phyloP scores from a whole-genome alignment of 2,797 vertebrate species.

The Chelon labrosus region DNA sequence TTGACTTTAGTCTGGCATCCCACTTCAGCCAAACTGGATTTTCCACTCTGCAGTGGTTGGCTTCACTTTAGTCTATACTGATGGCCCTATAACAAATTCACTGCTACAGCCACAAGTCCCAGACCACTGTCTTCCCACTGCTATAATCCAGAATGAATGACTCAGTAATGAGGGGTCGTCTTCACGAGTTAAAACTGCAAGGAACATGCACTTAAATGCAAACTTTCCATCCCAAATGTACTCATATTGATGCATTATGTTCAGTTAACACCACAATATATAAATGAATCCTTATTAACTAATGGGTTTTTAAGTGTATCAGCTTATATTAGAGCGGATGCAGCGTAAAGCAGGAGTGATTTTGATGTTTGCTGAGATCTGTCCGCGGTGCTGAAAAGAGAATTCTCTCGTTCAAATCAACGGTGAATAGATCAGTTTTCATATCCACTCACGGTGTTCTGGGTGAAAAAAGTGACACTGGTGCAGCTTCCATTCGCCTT shows the following conservation, averaged over 20 bases:
- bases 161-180: conserved; percentile 27
- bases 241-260: neutral
- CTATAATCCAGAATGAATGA: conserved; percentile 47
- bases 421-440: conserved; percentile 46
- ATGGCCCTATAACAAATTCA: conserved; percentile 59
- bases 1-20: conserved; percentile 41
- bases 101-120: conserved; percentile 43
- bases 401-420: conserved; percentile 43
- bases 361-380: conserved; percentile 23
- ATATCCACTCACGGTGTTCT: conserved; percentile 24
- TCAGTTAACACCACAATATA: neutral
- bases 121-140: conserved; percentile 23
- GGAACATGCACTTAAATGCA: neutral
- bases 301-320: neutral
- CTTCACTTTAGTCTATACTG: conserved; percentile 32
- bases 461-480: conserved; percentile 9
- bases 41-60: conserved; percentile 36
- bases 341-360: neutral
- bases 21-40: conserved; percentile 61
- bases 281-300: neutral
- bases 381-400: conserved; percentile 64
- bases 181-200: neutral
- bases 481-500: neutral
- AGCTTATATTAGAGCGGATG: neutral
- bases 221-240: neutral